Evolutionary conservation across 2,888 invertebrate genomes (phyloP).

Genomic region (Eretmocerus hayati): DNA sequence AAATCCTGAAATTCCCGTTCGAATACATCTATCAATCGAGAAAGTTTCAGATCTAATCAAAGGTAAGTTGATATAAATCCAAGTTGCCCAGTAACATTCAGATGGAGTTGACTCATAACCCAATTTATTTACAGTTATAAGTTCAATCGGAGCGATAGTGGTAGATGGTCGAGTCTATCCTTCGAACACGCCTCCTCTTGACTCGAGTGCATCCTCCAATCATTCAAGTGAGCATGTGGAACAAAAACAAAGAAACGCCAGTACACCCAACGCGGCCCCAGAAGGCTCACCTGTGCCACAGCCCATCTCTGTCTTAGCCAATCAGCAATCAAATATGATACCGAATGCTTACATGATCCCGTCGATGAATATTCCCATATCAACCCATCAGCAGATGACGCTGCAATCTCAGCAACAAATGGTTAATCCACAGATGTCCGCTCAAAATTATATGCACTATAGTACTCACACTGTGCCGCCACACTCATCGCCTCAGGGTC

Average conservation of each 20-base stretch:
- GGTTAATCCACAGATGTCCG: slow-evolving; percentile 30
- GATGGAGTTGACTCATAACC: background rate
- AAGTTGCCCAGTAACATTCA: background rate
- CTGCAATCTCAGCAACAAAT: slow-evolving; percentile 4
- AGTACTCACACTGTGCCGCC: slow-evolving; percentile 38
- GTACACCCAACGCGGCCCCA: slow-evolving; percentile 2
- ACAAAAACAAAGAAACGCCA: slow-evolving; percentile 13
- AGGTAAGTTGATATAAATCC: slow-evolving; percentile 48
- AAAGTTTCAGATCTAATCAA: slow-evolving; percentile 74
- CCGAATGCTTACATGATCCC: slow-evolving; percentile 12
- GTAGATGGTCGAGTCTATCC: slow-evolving; percentile 78
- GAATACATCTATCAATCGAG: slow-evolving; percentile 72
- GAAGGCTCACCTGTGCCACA: slow-evolving; percentile 1
- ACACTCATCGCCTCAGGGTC: slow-evolving; percentile 39
- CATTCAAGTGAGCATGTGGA: slow-evolving; percentile 24
- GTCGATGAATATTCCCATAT: slow-evolving; percentile 15
- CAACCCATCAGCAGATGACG: slow-evolving; percentile 14
- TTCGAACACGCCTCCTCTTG: slow-evolving; percentile 41
- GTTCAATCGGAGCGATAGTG: slow-evolving; percentile 72
- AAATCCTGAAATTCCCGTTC: slow-evolving; percentile 81
- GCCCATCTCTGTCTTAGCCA: slow-evolving; percentile 1
- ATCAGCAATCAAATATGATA: slow-evolving; percentile 6
- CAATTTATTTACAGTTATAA: slow-evolving; percentile 51
- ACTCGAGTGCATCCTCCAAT: slow-evolving; percentile 42
- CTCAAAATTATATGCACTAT: slow-evolving; percentile 46